Percentiles rank a stretch among this genome's conserved stretches.
Evolutionary conservation across 2,113 vertebrate species (phyloP).

Genomic region (Rhabdornis inornatus): DNA sequence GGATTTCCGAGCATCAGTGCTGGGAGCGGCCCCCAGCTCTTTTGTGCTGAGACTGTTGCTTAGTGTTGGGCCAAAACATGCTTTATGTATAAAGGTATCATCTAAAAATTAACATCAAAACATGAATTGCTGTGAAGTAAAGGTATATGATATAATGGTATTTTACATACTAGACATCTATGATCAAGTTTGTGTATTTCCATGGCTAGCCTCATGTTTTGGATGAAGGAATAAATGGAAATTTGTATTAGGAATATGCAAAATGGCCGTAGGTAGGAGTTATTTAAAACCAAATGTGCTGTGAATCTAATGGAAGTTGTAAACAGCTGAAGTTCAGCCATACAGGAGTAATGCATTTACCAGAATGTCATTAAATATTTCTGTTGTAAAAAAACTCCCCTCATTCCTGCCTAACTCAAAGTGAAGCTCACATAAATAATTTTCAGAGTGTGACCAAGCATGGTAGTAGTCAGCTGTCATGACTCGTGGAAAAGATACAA

Average conservation of each 20-base stretch:
- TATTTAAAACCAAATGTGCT: not conserved
- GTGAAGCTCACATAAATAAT: slow-evolving; percentile 11
- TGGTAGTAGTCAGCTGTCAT: not conserved
- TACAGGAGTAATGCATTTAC: not conserved
- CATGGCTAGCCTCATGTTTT: not conserved
- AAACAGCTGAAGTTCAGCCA: not conserved
- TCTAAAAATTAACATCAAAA: not conserved
- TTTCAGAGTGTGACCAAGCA: not conserved
- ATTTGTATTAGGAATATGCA: not conserved
- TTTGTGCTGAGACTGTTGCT: not conserved
- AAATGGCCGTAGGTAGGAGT: not conserved
- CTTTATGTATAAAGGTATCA: not conserved
- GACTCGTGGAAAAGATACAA: not conserved
- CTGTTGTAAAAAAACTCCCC: not conserved
- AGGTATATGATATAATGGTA: not conserved
- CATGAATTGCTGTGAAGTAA: not conserved
- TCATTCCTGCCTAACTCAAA: not conserved
- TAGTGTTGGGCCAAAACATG: not conserved
- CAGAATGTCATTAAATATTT: not conserved
- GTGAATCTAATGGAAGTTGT: not conserved
- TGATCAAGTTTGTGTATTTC: not conserved
- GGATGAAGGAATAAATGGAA: not conserved
- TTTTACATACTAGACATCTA: not conserved
- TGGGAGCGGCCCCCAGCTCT: not conserved
- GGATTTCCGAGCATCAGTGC: not conserved